These are phyloP conservation scores for Anagyrus pseudococci DNA, from an alignment of 2,888 invertebrate species.

Conservation along the genomic window DNA sequence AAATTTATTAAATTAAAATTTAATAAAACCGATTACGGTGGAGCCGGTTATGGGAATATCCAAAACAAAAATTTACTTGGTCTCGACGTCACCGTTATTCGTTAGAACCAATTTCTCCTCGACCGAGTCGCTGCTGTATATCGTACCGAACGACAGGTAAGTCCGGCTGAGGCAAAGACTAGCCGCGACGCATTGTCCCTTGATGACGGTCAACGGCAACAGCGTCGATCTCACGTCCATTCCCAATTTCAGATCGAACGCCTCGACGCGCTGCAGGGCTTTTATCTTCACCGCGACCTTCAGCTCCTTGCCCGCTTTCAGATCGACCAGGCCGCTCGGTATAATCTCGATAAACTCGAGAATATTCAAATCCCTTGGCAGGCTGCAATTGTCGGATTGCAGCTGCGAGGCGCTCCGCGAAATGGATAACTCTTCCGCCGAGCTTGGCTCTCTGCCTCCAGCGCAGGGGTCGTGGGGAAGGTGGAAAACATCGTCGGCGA, in stretches of 20 bases:
- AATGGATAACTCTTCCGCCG: too few relatives aligned
- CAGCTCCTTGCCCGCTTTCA: slow-evolving; percentile 54
- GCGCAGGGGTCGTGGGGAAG: too few relatives aligned
- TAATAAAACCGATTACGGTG: background rate
- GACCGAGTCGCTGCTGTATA: slow-evolving; percentile 62
- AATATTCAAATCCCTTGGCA: slow-evolving; percentile 20
- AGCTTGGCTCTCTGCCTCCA: too few relatives aligned
- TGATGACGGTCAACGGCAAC: slow-evolving; percentile 64
- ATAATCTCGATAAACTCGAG: slow-evolving; percentile 49
- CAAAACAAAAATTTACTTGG: slow-evolving; percentile 56
- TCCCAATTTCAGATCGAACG: slow-evolving; percentile 62
- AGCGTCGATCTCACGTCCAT: slow-evolving; percentile 62
- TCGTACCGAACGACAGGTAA: slow-evolving; percentile 65
- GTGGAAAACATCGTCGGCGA: too few relatives aligned
- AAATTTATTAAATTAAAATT: slow-evolving; percentile 17
- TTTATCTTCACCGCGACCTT: slow-evolving; percentile 57
- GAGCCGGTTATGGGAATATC: background rate
- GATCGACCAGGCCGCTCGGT: slow-evolving; percentile 49
- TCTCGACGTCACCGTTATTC: slow-evolving; percentile 67
- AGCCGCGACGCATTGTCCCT: slow-evolving; percentile 65
- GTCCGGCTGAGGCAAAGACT: slow-evolving; percentile 63
- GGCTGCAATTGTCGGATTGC: too few relatives aligned
- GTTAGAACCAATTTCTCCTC: slow-evolving; percentile 62
- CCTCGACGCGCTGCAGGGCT: slow-evolving; percentile 53
- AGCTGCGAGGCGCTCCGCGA: too few relatives aligned